A percentile compares a stretch with the other conserved stretches of the same genome.
These are phyloP conservation scores for Chironex yamaguchii DNA, from an alignment of 30 jellyfish, hydroid and myxozoan genomes.

Conservation along the genomic window DNA sequence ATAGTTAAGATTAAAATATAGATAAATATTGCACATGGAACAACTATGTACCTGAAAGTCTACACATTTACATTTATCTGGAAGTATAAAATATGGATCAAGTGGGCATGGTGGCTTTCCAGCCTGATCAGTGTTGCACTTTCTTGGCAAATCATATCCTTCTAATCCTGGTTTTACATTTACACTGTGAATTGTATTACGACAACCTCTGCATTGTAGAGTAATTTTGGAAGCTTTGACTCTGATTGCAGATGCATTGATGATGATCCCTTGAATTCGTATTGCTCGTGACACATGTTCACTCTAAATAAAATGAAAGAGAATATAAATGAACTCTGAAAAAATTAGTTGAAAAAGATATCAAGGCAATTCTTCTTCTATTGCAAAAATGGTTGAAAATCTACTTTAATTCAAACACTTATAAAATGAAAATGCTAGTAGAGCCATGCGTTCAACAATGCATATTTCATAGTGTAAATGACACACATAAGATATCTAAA, in stretches of 20 bases:
- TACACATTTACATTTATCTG: constrained; percentile 99
- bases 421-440: no score
- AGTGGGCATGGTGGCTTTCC: constrained; percentile 99
- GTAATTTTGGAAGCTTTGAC: constrained; percentile 93
- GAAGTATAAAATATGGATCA: constrained; percentile 96
- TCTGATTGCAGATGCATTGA: constrained; percentile 98
- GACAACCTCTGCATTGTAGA: constrained; percentile 94
- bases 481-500: no score
- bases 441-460: no score
- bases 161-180: constrained; percentile 96
- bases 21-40: no score
- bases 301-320: no score
- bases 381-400: no score
- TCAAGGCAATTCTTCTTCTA: no score
- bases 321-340: no score
- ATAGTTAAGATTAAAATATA: no score
- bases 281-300: constrained; percentile 95
- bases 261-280: constrained; percentile 94
- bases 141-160: constrained; percentile 96
- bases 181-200: constrained; percentile 89
- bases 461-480: no score
- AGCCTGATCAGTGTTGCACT: constrained; percentile 96
- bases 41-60: constrained; percentile 96
- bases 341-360: no score
- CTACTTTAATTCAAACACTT: no score